A percentile compares a stretch with the other conserved stretches of the same genome.
Conservation (phyloP, 30 jellyfish, hydroid and myxozoan species). For the Chrysaora quinquecirrha region DNA sequence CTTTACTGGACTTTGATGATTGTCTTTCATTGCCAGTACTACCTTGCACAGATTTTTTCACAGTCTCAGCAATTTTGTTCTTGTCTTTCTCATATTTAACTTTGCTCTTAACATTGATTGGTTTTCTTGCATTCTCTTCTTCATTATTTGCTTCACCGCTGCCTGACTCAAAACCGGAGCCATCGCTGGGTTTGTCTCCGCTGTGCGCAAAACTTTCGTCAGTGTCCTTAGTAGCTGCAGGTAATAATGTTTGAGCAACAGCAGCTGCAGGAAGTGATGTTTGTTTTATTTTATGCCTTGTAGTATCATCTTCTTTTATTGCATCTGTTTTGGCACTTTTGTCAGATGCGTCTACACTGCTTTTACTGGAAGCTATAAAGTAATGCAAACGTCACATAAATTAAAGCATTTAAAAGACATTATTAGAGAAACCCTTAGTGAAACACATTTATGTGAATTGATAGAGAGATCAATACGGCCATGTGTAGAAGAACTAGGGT, state of each 20-base stretch:
- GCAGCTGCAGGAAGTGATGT: conserved; percentile 55
- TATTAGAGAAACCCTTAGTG: no score
- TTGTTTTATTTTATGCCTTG: conserved; percentile 11
- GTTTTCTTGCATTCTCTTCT: conserved; percentile 47
- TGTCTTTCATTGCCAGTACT: not conserved
- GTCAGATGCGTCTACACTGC: not conserved
- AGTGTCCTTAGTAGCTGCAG: conserved; percentile 69
- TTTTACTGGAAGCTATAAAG: no score
- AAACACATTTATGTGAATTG: no score
- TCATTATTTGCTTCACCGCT: conserved; percentile 38
- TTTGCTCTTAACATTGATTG: conserved; percentile 50
- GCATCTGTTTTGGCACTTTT: not conserved
- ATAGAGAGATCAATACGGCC: no score
- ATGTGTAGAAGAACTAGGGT: no score
- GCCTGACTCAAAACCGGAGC: conserved; percentile 26
- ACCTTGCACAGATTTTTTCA: conserved; percentile 28
- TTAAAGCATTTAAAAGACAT: no score
- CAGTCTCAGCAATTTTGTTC: conserved; percentile 69
- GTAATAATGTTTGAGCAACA: conserved; percentile 52
- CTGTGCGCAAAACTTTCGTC: conserved; percentile 14
- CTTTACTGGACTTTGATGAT: no score
- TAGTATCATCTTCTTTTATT: conserved; percentile 16
- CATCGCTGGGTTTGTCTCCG: conserved; percentile 21
- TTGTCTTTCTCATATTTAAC: conserved; percentile 37
- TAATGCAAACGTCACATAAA: no score